phyloP scores from a whole-genome alignment of 1,140 invertebrate genomes.

The Eueides isabella region DNA sequence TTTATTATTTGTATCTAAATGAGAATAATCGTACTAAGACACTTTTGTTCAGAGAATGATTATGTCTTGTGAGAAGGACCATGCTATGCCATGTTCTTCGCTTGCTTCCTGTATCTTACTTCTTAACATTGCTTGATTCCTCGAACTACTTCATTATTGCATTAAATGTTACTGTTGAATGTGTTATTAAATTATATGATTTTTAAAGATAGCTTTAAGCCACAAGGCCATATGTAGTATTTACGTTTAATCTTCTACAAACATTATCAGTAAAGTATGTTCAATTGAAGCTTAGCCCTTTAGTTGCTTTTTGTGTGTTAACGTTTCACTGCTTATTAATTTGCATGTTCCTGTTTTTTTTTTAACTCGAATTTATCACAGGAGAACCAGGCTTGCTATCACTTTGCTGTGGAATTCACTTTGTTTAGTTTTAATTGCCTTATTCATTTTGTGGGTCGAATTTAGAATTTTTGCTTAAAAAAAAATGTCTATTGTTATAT shows the following conservation, averaged over 20 bases:
- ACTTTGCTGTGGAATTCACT: not conserved
- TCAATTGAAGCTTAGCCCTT: constrained; percentile 1
- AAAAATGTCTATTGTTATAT: not conserved
- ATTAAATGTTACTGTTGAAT: not conserved
- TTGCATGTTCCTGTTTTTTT: not conserved
- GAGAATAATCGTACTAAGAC: not conserved
- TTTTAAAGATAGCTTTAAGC: too few relatives aligned
- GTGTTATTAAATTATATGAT: not conserved
- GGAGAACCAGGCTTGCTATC: not conserved
- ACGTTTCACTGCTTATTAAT: constrained; percentile 7
- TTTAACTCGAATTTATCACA: not conserved
- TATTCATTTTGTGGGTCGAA: not conserved
- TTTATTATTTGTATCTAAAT: too few relatives aligned
- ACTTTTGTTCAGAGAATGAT: constrained; percentile 41
- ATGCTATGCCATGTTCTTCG: constrained; percentile 22
- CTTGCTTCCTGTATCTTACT: constrained; percentile 15
- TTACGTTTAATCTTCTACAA: not conserved
- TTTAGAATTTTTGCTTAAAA: not conserved
- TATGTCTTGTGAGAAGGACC: constrained; percentile 47
- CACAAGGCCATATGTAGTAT: not conserved
- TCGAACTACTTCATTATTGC: not conserved
- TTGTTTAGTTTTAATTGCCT: not conserved
- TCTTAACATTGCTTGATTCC: not conserved
- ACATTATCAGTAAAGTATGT: not conserved
- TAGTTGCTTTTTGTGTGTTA: not conserved